phyloP scores from a whole-genome alignment of 2,888 invertebrate species.

The Melangyna quadrimaculata region DNA sequence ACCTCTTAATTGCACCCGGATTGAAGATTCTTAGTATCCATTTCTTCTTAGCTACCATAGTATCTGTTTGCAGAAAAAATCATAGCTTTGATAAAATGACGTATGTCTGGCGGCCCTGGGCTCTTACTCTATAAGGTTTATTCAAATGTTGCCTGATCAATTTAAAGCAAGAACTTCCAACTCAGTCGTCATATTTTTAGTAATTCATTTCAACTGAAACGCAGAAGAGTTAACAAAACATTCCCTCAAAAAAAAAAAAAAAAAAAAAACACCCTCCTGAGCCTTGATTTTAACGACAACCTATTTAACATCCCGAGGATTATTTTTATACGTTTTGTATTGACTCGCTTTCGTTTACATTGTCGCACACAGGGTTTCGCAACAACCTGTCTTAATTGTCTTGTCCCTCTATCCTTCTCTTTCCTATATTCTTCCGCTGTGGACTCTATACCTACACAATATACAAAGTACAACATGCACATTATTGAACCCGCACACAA shows the following conservation, averaged over 20 bases:
- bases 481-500: conserved; percentile 42
- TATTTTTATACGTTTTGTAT: neutral
- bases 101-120: too few relatives aligned
- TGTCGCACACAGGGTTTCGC: neutral
- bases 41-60: too few relatives aligned
- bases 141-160: too few relatives aligned
- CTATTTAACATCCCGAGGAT: neutral
- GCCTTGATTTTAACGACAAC: conserved; percentile 22
- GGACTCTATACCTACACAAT: too few relatives aligned
- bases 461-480: conserved; percentile 1
- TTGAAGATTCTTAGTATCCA: too few relatives aligned
- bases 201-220: neutral
- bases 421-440: too few relatives aligned
- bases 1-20: too few relatives aligned
- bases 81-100: too few relatives aligned
- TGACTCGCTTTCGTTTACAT: conserved; percentile 3
- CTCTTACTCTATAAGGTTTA: too few relatives aligned
- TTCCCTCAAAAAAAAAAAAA: neutral
- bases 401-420: neutral
- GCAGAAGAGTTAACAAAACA: neutral
- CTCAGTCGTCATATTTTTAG: too few relatives aligned
- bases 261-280: neutral
- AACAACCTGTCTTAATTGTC: conserved; percentile 49
- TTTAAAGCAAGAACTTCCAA: too few relatives aligned
- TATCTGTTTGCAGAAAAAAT: too few relatives aligned